Conservation (phyloP, 2,888 invertebrate genomes). For the Drosophila glabriapex region DNA sequence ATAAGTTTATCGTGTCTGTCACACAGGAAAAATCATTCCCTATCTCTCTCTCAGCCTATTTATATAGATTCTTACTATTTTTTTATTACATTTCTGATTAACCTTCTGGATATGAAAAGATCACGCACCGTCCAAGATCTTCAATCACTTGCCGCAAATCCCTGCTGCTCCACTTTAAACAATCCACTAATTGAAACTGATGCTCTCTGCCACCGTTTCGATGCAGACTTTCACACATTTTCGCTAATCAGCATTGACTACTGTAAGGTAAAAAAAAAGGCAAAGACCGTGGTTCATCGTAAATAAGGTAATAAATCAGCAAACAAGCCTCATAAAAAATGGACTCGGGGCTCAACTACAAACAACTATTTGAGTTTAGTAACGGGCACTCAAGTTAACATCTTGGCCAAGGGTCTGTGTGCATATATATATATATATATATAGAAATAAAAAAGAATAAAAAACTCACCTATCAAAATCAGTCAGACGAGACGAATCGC, state of each 20-base stretch:
- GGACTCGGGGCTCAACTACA: slow-evolving; percentile 37
- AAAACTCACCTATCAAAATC: slow-evolving; percentile 93
- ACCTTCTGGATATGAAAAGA: not conserved
- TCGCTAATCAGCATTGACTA: slow-evolving; percentile 74
- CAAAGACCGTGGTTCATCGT: slow-evolving; percentile 50
- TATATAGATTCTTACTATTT: not conserved
- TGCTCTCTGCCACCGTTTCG: slow-evolving; percentile 9
- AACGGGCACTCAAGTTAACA: slow-evolving; percentile 16
- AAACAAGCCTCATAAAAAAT: slow-evolving; percentile 63
- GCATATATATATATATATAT: not conserved
- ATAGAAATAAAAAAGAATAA: not conserved
- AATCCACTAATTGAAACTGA: slow-evolving; percentile 34
- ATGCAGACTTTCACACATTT: slow-evolving; percentile 73
- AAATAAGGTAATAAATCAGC: slow-evolving; percentile 75
- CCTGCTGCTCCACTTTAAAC: slow-evolving; percentile 32
- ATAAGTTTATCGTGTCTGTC: not conserved
- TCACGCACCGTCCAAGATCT: not conserved
- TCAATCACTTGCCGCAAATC: not conserved
- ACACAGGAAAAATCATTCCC: not conserved
- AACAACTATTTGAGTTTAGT: slow-evolving; percentile 28
- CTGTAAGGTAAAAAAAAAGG: slow-evolving; percentile 38
- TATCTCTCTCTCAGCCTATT: not conserved
- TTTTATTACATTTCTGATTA: not conserved
- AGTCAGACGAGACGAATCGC: slow-evolving; percentile 97
- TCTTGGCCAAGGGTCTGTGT: slow-evolving; percentile 5